Evolutionary conservation across 1,140 invertebrate species (phyloP).

Genomic region (Campoletis sonorensis): DNA sequence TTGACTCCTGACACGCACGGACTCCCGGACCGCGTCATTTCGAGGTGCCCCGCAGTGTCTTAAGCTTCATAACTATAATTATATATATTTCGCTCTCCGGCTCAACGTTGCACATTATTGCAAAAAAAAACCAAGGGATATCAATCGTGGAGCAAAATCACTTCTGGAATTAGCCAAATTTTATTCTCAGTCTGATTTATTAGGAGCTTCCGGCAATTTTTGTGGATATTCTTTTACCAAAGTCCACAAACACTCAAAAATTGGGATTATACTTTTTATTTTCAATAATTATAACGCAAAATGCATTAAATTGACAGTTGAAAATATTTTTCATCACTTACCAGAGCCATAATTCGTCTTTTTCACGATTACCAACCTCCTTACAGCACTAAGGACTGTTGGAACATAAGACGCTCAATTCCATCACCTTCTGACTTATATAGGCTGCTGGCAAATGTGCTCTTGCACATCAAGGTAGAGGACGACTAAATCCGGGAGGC

Average conservation of each 20-base stretch:
- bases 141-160: background rate
- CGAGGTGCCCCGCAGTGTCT: background rate
- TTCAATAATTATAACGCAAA: too few species aligned
- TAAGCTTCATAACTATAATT: background rate
- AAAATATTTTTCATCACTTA: constrained; percentile 45
- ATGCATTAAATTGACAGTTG: background rate
- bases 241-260: too few species aligned
- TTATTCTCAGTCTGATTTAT: too few species aligned
- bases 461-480: background rate
- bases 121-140: background rate
- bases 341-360: constrained; percentile 52
- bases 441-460: constrained; percentile 50
- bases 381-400: constrained; percentile 63
- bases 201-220: too few species aligned
- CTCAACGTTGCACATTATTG: background rate
- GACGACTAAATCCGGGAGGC: background rate
- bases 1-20: constrained; percentile 38
- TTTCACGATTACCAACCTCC: constrained; percentile 51
- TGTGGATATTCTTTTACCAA: too few species aligned
- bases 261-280: too few species aligned
- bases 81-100: background rate
- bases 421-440: constrained; percentile 66
- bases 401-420: constrained; percentile 57
- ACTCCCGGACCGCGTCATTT: constrained; percentile 26
- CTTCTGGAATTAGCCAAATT: too few species aligned